Conservation (phyloP, 1,140 invertebrate genomes). For the Ephestia elutella region DNA sequence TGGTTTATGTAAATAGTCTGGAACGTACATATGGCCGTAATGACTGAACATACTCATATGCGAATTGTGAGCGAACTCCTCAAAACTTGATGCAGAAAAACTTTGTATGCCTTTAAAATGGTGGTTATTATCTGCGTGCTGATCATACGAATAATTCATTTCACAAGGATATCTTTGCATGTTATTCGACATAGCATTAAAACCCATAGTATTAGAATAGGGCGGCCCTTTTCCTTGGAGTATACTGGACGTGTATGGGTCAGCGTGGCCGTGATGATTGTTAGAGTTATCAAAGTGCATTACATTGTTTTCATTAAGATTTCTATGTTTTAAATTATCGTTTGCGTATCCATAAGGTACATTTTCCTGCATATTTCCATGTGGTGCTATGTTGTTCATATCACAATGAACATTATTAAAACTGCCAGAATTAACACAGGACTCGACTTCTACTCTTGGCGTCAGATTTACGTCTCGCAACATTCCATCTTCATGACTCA, state of each 20-base stretch:
- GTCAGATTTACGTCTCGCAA: slow-evolving; percentile 75
- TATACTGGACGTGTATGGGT: slow-evolving; percentile 59
- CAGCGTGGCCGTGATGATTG: slow-evolving; percentile 36
- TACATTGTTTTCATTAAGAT: slow-evolving; percentile 32
- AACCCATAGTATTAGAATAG: slow-evolving; percentile 50
- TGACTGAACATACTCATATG: slow-evolving; percentile 74
- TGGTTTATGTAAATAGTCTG: slow-evolving; percentile 64
- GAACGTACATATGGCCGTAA: slow-evolving; percentile 71
- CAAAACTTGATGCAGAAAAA: slow-evolving; percentile 72
- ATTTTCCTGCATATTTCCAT: slow-evolving; percentile 36
- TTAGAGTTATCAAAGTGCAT: slow-evolving; percentile 50
- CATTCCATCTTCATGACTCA: slow-evolving; percentile 52
- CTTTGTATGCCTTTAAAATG: slow-evolving; percentile 64
- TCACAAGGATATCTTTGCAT: slow-evolving; percentile 66
- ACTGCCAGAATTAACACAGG: slow-evolving; percentile 77
- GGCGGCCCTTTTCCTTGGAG: slow-evolving; percentile 64
- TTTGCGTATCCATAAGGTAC: slow-evolving; percentile 43
- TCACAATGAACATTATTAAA: slow-evolving; percentile 79
- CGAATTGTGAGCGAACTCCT: slow-evolving; percentile 75
- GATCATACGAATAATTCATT: slow-evolving; percentile 65
- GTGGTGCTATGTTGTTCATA: slow-evolving; percentile 32
- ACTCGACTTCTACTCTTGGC: slow-evolving; percentile 76
- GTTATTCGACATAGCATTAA: slow-evolving; percentile 48
- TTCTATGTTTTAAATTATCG: slow-evolving; percentile 32
- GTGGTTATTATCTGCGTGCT: slow-evolving; percentile 40